Evolutionary conservation across 2,113 vertebrate genomes (phyloP), one percentile per base, ranked within the genome.

Genomic region (Carassius auratus): DNA sequence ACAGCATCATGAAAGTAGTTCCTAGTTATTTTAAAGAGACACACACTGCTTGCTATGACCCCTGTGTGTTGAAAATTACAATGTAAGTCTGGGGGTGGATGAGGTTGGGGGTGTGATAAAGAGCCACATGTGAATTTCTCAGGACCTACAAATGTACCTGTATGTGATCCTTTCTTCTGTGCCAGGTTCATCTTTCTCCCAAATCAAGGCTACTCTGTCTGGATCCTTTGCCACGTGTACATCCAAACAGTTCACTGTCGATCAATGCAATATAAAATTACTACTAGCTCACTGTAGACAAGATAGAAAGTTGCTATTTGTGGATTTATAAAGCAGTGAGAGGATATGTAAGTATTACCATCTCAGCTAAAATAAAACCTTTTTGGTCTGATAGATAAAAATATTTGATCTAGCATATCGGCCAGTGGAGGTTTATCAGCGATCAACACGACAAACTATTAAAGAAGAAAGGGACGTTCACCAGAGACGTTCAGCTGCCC

Each of bases 231-330:
- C 93, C 0, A 95, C 96, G 0, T 99, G 97, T 5, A 93, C 96
- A 90, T 99, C 98, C 94, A 99, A 92, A 91, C 98, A 99, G 89
- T 97, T 99, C 48, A 97, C 98, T 99, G 91, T 36, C 87, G 87
- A 88, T 5, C 19, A 26, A 87, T 21, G 69, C 10, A 23, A 83
- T 30, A 83, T 19, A 61, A 30, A 19, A 33, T 30, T 6, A 76
- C 30, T 30, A 30, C 14, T 33, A 8, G 6, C n/a, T 12, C 9
- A 76, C 14, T 76, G n/a, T 55, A 9, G 8, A 50, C 38, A 42
- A 38, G 1, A 78, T n/a, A 78, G 0, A 78, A 38, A 78, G 1
- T 6, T 38, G 1, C 10, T 21, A 15, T 42, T 79, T 42, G 15
- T 45, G 77, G 17, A 36, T 26, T 26, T 80, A 12, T 8, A 61